A percentile compares a stretch with the other conserved stretches of the same genome.
Evolutionary conservation across 2,113 vertebrate species (phyloP).

Genomic region (Anthoscopus minutus): DNA sequence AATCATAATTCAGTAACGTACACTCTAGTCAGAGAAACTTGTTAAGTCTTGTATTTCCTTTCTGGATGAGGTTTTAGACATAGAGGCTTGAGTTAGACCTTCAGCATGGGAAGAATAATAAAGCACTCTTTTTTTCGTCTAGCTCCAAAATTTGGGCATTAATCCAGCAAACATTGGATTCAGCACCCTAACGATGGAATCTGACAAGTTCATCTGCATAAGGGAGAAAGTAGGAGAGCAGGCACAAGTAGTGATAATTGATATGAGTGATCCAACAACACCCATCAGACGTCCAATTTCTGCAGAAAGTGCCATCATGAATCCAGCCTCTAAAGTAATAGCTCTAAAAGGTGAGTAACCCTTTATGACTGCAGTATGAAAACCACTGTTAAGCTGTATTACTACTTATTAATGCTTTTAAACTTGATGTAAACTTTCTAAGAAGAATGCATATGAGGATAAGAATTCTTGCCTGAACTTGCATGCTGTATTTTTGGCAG

Average conservation of each 20-base stretch:
- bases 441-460: neutral
- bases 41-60: neutral
- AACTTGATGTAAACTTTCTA: neutral
- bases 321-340: conserved; percentile 90
- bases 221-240: conserved; percentile 89
- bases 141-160: conserved; percentile 91
- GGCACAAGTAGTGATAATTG: conserved; percentile 88
- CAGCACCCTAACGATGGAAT: conserved; percentile 93
- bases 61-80: neutral
- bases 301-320: conserved; percentile 92
- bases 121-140: neutral
- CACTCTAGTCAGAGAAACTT: neutral
- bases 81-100: neutral
- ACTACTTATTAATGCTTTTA: neutral
- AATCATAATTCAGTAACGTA: neutral
- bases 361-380: neutral
- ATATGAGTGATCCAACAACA: conserved; percentile 81
- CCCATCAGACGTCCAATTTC: conserved; percentile 87
- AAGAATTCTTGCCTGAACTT: neutral
- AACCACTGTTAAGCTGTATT: neutral
- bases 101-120: neutral
- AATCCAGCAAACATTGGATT: conserved; percentile 89
- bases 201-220: conserved; percentile 91
- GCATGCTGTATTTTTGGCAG: neutral
- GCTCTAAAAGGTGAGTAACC: conserved; percentile 83